Conservation (phyloP, 2,888 invertebrate genomes). For the Artemia sinica region DNA sequence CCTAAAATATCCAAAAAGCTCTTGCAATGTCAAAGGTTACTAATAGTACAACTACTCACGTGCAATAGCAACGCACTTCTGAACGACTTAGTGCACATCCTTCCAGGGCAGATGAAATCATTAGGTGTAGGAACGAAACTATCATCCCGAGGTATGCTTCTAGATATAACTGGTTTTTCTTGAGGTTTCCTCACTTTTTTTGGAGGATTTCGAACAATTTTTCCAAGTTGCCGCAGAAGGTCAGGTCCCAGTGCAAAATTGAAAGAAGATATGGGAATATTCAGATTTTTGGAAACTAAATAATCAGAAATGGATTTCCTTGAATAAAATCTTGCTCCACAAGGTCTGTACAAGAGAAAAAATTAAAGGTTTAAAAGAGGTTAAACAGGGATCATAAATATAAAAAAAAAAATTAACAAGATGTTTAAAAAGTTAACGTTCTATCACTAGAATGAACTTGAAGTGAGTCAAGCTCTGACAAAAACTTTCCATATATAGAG, state of each 20-base stretch:
- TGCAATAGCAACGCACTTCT: constrained; percentile 73
- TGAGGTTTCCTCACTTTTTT: constrained; percentile 4
- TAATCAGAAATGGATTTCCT: background rate
- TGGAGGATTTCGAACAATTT: background rate
- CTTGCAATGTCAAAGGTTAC: background rate
- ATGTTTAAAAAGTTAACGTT: too few species aligned
- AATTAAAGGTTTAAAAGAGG: constrained; percentile 17
- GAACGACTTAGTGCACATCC: constrained; percentile 70
- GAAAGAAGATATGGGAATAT: background rate
- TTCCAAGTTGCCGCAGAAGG: background rate
- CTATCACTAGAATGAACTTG: too few species aligned
- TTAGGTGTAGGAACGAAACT: constrained; percentile 29
- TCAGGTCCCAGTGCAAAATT: background rate
- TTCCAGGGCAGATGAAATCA: constrained; percentile 51
- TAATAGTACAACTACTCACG: constrained; percentile 26
- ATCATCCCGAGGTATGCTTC: background rate
- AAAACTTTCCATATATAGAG: too few species aligned
- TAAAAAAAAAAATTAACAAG: too few species aligned
- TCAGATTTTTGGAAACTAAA: background rate
- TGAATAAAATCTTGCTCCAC: background rate
- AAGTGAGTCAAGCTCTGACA: too few species aligned
- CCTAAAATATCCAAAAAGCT: too few species aligned
- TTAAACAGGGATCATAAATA: too few species aligned
- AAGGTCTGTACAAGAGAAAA: constrained; percentile 10
- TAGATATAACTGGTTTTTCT: background rate